Conservation (phyloP, 2,797 vertebrate genomes). For the Gymnothorax reevesii region DNA sequence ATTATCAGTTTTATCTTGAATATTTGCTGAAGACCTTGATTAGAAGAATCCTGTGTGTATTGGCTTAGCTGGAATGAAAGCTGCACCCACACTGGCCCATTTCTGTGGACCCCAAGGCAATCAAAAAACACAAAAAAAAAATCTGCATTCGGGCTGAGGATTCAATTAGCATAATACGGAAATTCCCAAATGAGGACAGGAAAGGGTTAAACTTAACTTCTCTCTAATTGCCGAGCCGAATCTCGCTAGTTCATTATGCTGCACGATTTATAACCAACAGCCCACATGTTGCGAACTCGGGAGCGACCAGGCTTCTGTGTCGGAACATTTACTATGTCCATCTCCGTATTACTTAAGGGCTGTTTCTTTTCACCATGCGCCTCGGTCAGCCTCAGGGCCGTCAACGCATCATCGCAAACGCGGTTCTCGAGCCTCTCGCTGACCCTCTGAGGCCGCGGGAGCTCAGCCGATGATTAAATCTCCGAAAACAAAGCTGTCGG, state of each 20-base stretch:
- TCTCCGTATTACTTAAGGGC: background rate
- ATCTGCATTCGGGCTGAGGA: too few relatives aligned
- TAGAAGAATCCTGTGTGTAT: too few relatives aligned
- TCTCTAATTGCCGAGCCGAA: background rate
- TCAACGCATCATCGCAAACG: conserved; percentile 22
- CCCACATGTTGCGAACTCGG: background rate
- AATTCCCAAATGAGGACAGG: too few relatives aligned
- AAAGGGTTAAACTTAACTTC: too few relatives aligned
- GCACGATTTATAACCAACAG: background rate
- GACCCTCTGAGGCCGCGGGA: conserved; percentile 15
- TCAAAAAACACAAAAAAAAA: too few relatives aligned
- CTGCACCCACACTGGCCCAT: too few relatives aligned
- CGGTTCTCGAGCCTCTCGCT: conserved; percentile 14
- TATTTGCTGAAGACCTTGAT: too few relatives aligned
- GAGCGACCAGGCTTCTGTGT: background rate
- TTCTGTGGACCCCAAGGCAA: too few relatives aligned
- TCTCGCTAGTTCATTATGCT: background rate
- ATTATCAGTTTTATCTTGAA: too few relatives aligned
- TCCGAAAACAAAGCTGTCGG: conserved; percentile 26
- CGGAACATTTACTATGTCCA: background rate
- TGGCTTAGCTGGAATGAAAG: too few relatives aligned
- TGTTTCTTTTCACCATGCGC: background rate
- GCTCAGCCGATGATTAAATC: conserved; percentile 29
- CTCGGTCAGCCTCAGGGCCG: background rate
- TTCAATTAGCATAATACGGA: too few relatives aligned